A percentile compares a stretch with the other conserved stretches of the same genome.
phyloP scores from a whole-genome alignment of 2,888 invertebrate species.

The Stegana nigrithorax region DNA sequence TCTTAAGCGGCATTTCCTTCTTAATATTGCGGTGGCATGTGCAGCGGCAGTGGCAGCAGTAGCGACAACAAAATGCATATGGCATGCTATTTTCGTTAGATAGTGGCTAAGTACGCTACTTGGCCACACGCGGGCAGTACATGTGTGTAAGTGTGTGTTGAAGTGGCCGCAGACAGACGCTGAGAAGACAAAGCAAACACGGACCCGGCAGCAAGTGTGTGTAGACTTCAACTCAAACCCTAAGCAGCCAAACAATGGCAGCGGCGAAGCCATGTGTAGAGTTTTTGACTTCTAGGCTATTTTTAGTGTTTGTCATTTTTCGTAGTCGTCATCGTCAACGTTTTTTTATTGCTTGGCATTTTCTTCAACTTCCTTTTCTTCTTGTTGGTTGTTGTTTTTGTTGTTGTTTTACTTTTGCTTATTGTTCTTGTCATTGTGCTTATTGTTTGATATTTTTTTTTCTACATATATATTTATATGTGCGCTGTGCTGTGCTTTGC shows the following conservation, averaged over 20 bases:
- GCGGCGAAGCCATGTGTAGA: too few relatives aligned
- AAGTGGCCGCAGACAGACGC: too few relatives aligned
- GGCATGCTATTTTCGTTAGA: not conserved
- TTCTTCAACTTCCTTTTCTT: not conserved
- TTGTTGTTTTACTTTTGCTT: not conserved
- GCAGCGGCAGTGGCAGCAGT: not conserved
- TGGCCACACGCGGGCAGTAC: not conserved
- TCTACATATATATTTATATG: too few relatives aligned
- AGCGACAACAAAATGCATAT: slow-evolving; percentile 1
- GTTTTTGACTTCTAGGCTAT: slow-evolving; percentile 8
- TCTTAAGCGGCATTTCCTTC: not conserved
- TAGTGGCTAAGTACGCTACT: not conserved
- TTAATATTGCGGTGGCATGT: not conserved
- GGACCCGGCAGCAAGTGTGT: too few relatives aligned
- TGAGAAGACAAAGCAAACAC: too few relatives aligned
- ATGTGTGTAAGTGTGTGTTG: not conserved
- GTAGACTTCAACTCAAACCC: too few relatives aligned
- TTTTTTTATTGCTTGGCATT: not conserved
- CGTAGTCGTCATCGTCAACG: not conserved
- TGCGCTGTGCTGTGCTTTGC: too few relatives aligned
- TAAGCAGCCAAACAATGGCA: too few relatives aligned
- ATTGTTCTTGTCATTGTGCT: slow-evolving; percentile 2
- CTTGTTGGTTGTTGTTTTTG: not conserved
- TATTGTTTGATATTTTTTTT: too few relatives aligned
- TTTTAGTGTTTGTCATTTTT: not conserved